These are phyloP conservation scores for Ferrisia virgata DNA, from an alignment of 2,888 invertebrate genomes.

Conservation along the genomic window DNA sequence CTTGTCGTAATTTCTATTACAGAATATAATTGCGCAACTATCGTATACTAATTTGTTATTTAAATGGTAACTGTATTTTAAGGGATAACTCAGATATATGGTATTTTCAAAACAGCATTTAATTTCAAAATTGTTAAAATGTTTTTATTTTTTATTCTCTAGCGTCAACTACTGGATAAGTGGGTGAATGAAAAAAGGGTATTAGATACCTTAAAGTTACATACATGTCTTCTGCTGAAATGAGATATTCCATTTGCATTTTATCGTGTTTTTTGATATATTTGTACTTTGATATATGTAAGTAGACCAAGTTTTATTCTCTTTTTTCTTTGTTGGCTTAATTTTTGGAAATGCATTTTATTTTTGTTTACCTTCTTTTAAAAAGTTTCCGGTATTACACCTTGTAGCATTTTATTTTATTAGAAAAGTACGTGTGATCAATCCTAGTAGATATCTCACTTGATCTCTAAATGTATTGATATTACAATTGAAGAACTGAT, in stretches of 20 bases:
- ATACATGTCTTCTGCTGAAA: slow-evolving; percentile 34
- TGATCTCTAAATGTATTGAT: too few species aligned
- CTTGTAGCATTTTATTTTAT: background rate
- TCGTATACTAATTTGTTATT: background rate
- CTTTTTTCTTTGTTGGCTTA: slow-evolving; percentile 6
- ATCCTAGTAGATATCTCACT: background rate
- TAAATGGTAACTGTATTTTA: background rate
- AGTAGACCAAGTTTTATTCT: slow-evolving; percentile 19
- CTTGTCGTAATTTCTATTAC: background rate
- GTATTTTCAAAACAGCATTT: background rate
- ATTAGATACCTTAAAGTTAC: slow-evolving; percentile 39
- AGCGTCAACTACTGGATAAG: slow-evolving; percentile 36
- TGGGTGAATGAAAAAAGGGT: slow-evolving; percentile 33
- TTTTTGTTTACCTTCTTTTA: background rate
- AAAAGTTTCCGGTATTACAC: background rate
- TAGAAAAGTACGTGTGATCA: background rate
- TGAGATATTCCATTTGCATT: slow-evolving; percentile 45
- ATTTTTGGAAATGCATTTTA: background rate
- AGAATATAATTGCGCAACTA: background rate
- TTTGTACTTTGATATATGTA: slow-evolving; percentile 44
- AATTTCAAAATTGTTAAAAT: background rate
- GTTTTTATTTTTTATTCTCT: slow-evolving; percentile 34
- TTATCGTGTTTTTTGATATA: slow-evolving; percentile 45
- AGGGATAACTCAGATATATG: background rate
- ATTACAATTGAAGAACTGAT: too few species aligned